Conservation (phyloP, 1,140 invertebrate species). For the Pachypeltis micranthus region DNA sequence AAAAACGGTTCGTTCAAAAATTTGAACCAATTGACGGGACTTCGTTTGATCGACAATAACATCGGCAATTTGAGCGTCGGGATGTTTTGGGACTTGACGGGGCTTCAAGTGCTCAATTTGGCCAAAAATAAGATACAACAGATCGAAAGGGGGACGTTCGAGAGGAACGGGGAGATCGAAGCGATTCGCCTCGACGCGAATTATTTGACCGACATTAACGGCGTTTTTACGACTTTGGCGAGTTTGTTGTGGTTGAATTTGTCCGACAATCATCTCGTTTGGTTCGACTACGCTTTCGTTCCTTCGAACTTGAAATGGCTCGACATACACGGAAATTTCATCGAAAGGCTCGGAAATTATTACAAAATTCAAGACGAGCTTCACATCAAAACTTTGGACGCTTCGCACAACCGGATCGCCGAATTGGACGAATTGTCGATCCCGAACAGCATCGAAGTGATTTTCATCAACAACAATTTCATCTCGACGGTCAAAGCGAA, state of each 20-base stretch:
- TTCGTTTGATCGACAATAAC: constrained; percentile 74
- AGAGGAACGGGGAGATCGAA: constrained; percentile 61
- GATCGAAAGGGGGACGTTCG: constrained; percentile 70
- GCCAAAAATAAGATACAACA: constrained; percentile 76
- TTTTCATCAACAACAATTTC: constrained; percentile 83
- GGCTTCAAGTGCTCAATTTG: constrained; percentile 71
- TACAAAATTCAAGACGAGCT: constrained; percentile 65
- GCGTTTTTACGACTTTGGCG: constrained; percentile 65
- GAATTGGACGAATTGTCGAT: constrained; percentile 66
- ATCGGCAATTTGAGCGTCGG: constrained; percentile 71
- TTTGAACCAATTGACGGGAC: constrained; percentile 67
- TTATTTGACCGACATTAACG: constrained; percentile 73
- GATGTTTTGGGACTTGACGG: constrained; percentile 72
- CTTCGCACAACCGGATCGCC: constrained; percentile 73
- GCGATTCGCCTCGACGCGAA: constrained; percentile 77
- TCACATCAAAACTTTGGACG: constrained; percentile 67
- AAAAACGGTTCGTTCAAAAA: constrained; percentile 71
- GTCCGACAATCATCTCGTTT: constrained; percentile 80
- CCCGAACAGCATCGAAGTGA: constrained; percentile 75
- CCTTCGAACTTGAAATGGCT: constrained; percentile 79
- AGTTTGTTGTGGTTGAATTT: constrained; percentile 75
- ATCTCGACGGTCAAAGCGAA: constrained; percentile 65
- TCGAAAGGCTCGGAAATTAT: constrained; percentile 73
- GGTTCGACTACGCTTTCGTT: constrained; percentile 83
- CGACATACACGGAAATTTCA: constrained; percentile 77